Base-by-base conservation (phyloP, 2,888 invertebrate genomes). In the Morpho deidamia region DNA sequence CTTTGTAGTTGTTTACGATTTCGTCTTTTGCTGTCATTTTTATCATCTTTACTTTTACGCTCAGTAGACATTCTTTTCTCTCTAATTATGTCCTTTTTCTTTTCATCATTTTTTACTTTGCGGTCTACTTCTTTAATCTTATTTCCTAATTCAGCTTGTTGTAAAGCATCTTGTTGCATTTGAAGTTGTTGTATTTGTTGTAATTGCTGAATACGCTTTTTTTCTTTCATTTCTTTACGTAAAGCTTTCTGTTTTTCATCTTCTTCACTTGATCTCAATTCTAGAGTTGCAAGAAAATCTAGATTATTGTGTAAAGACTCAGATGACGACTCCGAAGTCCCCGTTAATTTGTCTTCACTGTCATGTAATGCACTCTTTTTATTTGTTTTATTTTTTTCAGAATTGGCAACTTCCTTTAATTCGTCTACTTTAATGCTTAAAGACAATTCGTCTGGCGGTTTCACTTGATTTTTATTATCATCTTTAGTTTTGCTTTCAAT, bases 401-500 rank as follows among this genome's bases (percentile, higher is more conserved):
- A 32, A 23, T 38, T 37, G 9, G 8, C 52, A 56, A 70, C 71
- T 12, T 83, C 80, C 64, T 74, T 81, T 23, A 44, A 58, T 10
- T 81, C 78, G 12, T 32, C 76, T 44, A 79, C 78, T 70, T 79
- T 87, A 51, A 67, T 70, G 54, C 87, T 90, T 41, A 67, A 67
- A 63, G 80, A 83, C 56, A 72, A 71, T 32, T 90, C 86, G 63
- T 90, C 85, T 8, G 79, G 81, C 50, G 90, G 79, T 70, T 89
- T 87, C 10, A 91, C 87, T 69, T 81, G 85, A 69, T 87, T 91
- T 67, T 91, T 91, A 74, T 91, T 92, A 52, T 92, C 92, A 62
- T 91, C 91, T 72, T 90, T 90, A 53, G 90, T 89, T 81, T 92
- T 92, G 62, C 91, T 91, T 72, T 92, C 92, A 59, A 91, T 81